phyloP scores from a whole-genome alignment of 2,888 invertebrate genomes.

The Ennomos erosarius region DNA sequence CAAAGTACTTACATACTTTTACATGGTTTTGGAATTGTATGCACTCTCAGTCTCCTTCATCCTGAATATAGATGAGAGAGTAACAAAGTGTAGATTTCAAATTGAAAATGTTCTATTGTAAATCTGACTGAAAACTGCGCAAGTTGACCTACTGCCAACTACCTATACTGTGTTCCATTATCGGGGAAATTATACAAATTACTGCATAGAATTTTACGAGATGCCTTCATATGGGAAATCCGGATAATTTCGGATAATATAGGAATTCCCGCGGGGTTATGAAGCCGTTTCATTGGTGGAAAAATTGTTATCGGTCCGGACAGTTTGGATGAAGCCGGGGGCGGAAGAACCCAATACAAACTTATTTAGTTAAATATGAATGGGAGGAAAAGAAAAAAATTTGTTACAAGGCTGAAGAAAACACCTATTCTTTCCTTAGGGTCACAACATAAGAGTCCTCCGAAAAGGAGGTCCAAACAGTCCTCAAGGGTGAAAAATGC shows the following conservation, averaged over 20 bases:
- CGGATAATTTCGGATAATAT: conserved; percentile 39
- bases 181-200: conserved; percentile 44
- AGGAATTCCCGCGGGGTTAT: conserved; percentile 30
- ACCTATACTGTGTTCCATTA: conserved; percentile 2
- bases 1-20: too few species aligned
- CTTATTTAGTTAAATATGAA: conserved; percentile 7
- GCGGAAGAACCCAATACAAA: conserved; percentile 3
- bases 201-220: conserved; percentile 45
- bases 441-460: too few species aligned
- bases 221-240: conserved; percentile 56
- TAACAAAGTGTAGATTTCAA: too few species aligned
- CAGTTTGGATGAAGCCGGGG: conserved; percentile 11
- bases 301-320: conserved; percentile 25
- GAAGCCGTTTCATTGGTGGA: conserved; percentile 25
- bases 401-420: too few species aligned
- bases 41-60: too few species aligned
- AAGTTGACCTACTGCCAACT: conserved; percentile 8
- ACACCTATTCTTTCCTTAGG: too few species aligned
- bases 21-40: too few species aligned
- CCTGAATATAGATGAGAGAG: too few species aligned
- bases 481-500: too few species aligned
- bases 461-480: too few species aligned
- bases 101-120: too few species aligned
- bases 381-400: neutral
- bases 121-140: neutral